phyloP scores from a whole-genome alignment of 2,888 invertebrate species.

The Catocala nupta region DNA sequence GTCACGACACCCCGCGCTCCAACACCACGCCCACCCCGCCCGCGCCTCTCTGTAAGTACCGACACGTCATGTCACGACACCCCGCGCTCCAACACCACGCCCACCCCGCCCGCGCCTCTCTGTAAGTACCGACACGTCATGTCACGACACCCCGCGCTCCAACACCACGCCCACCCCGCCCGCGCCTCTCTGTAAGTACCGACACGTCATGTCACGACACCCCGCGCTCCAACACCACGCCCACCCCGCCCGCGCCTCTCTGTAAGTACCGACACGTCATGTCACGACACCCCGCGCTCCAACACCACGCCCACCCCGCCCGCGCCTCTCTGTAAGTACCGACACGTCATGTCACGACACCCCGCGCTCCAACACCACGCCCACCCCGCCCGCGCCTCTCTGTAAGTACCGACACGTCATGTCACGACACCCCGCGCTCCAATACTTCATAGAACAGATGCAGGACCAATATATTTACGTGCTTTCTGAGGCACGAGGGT shows the following conservation, averaged over 20 bases:
- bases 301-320: conserved; percentile 88
- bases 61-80: no score
- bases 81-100: conserved; percentile 61
- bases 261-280: no score
- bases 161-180: conserved; percentile 88
- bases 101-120: conserved; percentile 90
- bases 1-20: conserved; percentile 55
- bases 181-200: conserved; percentile 88
- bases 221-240: conserved; percentile 61
- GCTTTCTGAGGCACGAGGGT: no score
- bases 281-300: conserved; percentile 55
- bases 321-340: conserved; percentile 89
- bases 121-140: no score
- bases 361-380: no score
- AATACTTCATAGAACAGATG: no score
- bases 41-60: conserved; percentile 88
- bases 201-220: no score
- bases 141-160: conserved; percentile 55
- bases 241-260: conserved; percentile 90
- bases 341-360: no score
- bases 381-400: no score
- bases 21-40: conserved; percentile 88
- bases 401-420: no score
- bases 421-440: no score
- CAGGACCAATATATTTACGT: no score